A percentile compares a stretch with the other conserved stretches of the same genome.
phyloP scores from a whole-genome alignment of 1,140 invertebrate genomes.

The Ctenoplectra terminalis region DNA sequence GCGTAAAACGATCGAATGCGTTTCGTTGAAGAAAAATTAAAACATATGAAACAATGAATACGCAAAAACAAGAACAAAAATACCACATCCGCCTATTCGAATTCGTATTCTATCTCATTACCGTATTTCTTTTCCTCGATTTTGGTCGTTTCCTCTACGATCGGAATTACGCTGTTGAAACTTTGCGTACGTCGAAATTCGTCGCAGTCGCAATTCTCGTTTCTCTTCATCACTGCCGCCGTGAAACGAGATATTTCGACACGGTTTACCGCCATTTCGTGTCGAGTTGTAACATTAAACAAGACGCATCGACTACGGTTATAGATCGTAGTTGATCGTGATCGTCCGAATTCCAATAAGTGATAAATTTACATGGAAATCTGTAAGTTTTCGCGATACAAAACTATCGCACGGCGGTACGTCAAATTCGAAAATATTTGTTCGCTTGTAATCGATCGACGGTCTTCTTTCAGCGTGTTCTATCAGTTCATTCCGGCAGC shows the following conservation, averaged over 20 bases:
- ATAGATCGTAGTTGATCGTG: not conserved
- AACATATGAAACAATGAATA: constrained; percentile 66
- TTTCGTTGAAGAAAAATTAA: constrained; percentile 56
- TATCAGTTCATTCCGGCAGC: not conserved
- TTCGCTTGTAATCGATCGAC: constrained; percentile 5
- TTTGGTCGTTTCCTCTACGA: constrained; percentile 49
- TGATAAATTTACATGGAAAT: not conserved
- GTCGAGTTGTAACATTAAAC: not conserved
- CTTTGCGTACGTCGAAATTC: constrained; percentile 1
- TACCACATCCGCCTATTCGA: constrained; percentile 50
- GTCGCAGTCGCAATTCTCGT: constrained; percentile 1
- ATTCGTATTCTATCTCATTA: constrained; percentile 48
- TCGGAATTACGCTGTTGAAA: not conserved
- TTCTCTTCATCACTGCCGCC: not conserved
- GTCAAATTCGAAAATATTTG: not conserved
- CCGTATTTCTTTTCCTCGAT: constrained; percentile 53
- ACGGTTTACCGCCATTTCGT: not conserved
- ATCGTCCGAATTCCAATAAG: not conserved
- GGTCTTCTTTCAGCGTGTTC: not conserved
- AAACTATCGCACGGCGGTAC: not conserved
- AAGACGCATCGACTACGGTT: not conserved
- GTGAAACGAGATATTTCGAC: not conserved
- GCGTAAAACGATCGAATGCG: constrained; percentile 56
- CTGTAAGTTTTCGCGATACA: not conserved
- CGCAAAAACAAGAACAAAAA: constrained; percentile 69